These are phyloP conservation scores for Salticus scenicus DNA, from an alignment of 2,888 invertebrate species.

Conservation along the genomic window DNA sequence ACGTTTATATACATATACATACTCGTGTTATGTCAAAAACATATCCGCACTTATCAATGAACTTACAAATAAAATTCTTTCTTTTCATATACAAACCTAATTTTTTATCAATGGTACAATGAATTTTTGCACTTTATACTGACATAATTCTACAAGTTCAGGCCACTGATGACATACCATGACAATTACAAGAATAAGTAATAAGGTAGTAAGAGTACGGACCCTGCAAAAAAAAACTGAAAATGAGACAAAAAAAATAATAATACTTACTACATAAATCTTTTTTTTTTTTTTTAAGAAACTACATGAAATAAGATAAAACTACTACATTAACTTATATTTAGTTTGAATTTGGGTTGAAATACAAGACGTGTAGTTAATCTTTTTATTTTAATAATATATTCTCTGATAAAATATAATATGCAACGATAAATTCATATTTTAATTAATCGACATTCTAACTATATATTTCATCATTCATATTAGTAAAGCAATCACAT, in stretches of 20 bases:
- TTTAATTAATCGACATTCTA: no score
- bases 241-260: not conserved
- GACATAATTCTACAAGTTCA: conserved; percentile 79
- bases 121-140: conserved; percentile 44
- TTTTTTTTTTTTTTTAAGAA: no score
- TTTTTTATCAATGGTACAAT: not conserved
- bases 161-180: conserved; percentile 93
- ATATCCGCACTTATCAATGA: not conserved
- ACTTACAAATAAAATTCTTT: not conserved
- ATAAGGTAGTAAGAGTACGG: conserved; percentile 87
- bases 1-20: not conserved
- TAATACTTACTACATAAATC: no score
- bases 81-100: not conserved
- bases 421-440: no score
- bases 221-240: conserved; percentile 81
- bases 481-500: no score
- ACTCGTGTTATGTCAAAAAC: not conserved
- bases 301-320: no score
- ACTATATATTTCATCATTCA: no score
- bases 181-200: conserved; percentile 87
- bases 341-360: no score
- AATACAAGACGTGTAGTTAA: no score
- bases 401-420: no score
- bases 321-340: no score
- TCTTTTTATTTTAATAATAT: no score